Evolutionary conservation across 2,113 vertebrate species (phyloP), one percentile per base, ranked within the genome.

Genomic region (Phalacrocorax brasilianus): DNA sequence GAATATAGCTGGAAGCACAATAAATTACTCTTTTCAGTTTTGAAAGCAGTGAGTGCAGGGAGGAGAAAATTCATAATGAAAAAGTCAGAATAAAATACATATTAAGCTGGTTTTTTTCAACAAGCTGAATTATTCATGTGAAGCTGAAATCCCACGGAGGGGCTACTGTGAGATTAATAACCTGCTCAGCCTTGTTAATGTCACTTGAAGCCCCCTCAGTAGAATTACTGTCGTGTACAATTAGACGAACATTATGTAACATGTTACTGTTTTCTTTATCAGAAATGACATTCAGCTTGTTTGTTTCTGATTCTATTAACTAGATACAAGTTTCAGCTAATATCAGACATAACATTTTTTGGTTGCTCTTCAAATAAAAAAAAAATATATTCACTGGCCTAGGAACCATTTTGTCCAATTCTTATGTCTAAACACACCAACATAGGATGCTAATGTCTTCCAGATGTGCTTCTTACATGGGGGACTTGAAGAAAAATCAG

Each of bases 111-210:
- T 22, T 84, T 80, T 80, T 38, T 26, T 26, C 12, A 58, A 80
- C 16, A 11, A 61, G 38, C 35, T 93, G 89, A 86, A 95, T 95
- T 88, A 94, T 94, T 88, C 65, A 79, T 63, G 85, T 38, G 76
- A 11, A 80, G 78, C 87, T 62, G 81, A 44, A 82, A 45, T 84
- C 91, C 91, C 80, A 56, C 4, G 13, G 89, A 92, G 89, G 90
- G 85, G 79, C 78, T 71, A 42, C 81, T 66, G 91, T 14, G 87
- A 91, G 81, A 89, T 88, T 73, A 91, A 92, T 94, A 74, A 78
- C 63, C 74, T 38, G 11, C 86, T 38, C 92, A 50, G 83, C 75
- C 56, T 93, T 49, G 2, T 65, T 81, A 65, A 32, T 89, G 81
- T 52, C 88, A 33, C 62, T 40, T 1, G 27, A 50, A 83, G 45